phyloP scores from a whole-genome alignment of 2,888 invertebrate species.

The Thysanoteuthis rhombus region DNA sequence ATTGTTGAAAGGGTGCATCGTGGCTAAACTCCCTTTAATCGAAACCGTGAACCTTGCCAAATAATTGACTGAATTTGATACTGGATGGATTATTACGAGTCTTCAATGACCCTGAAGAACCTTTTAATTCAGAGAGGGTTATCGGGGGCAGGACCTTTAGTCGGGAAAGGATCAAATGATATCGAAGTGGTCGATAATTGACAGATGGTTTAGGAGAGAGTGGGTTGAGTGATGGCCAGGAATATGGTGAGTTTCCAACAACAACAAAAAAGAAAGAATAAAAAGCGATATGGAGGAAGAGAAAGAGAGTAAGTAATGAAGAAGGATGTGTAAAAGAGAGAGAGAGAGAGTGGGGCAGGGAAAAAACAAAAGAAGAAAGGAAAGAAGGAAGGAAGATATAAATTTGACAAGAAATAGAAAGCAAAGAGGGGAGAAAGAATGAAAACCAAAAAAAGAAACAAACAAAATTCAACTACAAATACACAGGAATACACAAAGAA shows the following conservation, averaged over 20 bases:
- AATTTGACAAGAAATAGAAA: neutral
- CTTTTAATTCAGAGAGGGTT: neutral
- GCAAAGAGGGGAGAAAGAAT: neutral
- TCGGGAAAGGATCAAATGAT: neutral
- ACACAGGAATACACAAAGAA: no score
- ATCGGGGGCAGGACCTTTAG: neutral
- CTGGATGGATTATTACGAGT: neutral
- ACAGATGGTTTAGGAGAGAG: neutral
- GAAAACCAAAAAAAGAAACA: neutral
- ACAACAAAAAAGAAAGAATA: neutral
- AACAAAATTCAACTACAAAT: neutral
- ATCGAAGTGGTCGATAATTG: neutral
- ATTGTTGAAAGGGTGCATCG: neutral
- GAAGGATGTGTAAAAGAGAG: no score
- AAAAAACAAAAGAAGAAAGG: neutral
- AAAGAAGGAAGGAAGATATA: neutral
- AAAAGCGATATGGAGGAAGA: neutral
- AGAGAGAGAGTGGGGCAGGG: neutral
- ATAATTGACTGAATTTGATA: neutral
- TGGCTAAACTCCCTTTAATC: neutral
- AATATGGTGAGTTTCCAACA: no score
- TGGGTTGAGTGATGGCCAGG: neutral
- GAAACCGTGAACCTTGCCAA: neutral
- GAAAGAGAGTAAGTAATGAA: no score
- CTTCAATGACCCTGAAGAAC: neutral